phyloP scores from a whole-genome alignment of 2,888 invertebrate genomes.

The Blomia tropicalis region DNA sequence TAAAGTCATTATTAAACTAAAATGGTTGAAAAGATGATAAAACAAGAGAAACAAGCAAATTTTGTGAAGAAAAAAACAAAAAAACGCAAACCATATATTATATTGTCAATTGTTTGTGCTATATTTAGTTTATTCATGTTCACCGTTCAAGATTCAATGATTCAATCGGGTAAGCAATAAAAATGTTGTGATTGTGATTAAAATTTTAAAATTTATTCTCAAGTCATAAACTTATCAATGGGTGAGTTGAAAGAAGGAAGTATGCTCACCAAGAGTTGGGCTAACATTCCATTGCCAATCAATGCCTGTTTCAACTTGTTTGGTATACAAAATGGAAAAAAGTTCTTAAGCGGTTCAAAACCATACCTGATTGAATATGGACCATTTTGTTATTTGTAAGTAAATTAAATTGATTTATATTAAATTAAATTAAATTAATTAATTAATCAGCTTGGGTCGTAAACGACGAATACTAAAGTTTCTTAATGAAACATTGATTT shows the following conservation, averaged over 20 bases:
- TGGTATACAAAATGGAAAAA: neutral
- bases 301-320: conserved; percentile 5
- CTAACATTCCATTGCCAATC: conserved; percentile 1
- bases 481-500: neutral
- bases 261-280: neutral
- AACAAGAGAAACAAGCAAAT: too few species aligned
- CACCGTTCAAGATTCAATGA: neutral
- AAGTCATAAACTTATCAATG: neutral
- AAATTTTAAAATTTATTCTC: neutral
- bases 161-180: neutral
- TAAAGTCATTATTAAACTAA: too few species aligned
- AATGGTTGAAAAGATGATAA: too few species aligned
- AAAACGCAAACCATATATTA: too few species aligned
- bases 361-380: neutral
- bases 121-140: conserved; percentile 6
- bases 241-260: neutral
- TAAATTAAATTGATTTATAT: neutral
- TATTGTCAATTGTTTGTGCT: too few species aligned
- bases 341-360: neutral
- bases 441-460: neutral
- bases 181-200: neutral
- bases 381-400: conserved; percentile 5
- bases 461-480: neutral
- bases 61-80: too few species aligned
- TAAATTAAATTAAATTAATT: neutral